Percentiles rank a stretch among this genome's conserved stretches.
These are phyloP conservation scores for Leucophora obtusa DNA, from an alignment of 2,888 invertebrate genomes.

Conservation along the genomic window DNA sequence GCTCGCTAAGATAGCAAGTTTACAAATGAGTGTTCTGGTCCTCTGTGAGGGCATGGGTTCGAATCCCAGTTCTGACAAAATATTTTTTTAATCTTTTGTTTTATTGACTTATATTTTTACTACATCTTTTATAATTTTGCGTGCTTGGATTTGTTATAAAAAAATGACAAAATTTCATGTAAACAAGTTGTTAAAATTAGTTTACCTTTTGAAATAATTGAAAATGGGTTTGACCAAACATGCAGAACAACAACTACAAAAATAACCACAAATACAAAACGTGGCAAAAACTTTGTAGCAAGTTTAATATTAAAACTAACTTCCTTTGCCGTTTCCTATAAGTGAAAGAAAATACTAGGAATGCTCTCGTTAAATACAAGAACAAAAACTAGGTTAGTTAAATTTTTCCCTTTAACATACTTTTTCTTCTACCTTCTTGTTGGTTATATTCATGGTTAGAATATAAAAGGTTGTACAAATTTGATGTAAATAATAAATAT, in stretches of 20 bases:
- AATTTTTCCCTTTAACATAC: neutral
- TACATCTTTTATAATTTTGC: neutral
- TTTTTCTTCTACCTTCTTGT: neutral
- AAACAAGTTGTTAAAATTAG: conserved; percentile 24
- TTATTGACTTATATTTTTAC: neutral
- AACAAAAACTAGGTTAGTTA: conserved; percentile 8
- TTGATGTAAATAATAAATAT: no score
- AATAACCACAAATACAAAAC: conserved; percentile 10
- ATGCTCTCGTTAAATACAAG: neutral
- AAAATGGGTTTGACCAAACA: conserved; percentile 8
- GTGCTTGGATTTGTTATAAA: neutral
- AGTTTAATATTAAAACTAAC: conserved; percentile 16
- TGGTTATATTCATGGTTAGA: neutral
- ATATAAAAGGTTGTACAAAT: no score
- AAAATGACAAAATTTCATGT: conserved; percentile 19
- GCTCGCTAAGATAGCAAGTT: neutral
- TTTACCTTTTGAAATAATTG: neutral
- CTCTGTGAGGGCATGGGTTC: conserved; percentile 70
- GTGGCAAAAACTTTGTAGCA: conserved; percentile 28
- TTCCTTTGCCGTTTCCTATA: conserved; percentile 20
- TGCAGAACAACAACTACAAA: neutral
- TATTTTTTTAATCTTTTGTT: neutral
- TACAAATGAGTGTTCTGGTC: conserved; percentile 68
- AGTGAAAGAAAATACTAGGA: neutral
- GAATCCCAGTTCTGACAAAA: conserved; percentile 70